Conservation (phyloP, 2,888 invertebrate species). For the Melangyna quadrimaculata region DNA sequence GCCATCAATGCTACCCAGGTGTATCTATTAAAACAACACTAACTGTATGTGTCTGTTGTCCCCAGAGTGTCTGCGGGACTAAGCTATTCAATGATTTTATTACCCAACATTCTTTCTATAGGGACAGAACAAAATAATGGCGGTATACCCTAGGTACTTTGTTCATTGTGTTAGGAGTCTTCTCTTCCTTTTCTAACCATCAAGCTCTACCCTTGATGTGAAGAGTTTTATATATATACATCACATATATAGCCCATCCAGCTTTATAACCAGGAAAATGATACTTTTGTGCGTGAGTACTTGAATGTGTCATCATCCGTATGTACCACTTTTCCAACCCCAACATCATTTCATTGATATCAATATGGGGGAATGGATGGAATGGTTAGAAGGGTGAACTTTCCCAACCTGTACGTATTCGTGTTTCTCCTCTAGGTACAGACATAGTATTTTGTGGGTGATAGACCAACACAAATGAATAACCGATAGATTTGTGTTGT, state of each 20-base stretch:
- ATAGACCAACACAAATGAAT: constrained; percentile 61
- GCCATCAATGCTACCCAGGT: constrained; percentile 4
- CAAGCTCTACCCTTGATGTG: neutral
- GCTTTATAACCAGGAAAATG: neutral
- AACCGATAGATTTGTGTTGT: constrained; percentile 38
- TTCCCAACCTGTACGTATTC: neutral
- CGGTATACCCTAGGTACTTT: neutral
- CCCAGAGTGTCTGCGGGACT: constrained; percentile 28
- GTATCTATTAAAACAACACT: constrained; percentile 7
- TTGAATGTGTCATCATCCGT: constrained; percentile 8
- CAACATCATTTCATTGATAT: neutral
- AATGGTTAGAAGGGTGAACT: neutral
- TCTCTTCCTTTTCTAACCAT: neutral
- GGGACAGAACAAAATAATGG: constrained; percentile 26
- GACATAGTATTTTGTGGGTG: constrained; percentile 27
- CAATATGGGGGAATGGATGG: neutral
- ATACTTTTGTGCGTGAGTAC: constrained; percentile 28
- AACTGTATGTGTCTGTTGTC: constrained; percentile 23
- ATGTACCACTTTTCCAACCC: neutral
- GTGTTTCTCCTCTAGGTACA: no score
- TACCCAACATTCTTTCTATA: constrained; percentile 25
- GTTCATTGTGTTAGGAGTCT: constrained; percentile 20
- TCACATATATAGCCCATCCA: neutral
- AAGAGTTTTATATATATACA: neutral
- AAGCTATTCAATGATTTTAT: constrained; percentile 39